Percentiles rank a stretch among this genome's conserved stretches.
Conservation (phyloP, 37 sponge, comb jelly and placozoan genomes). For the Chondrosia reniformis region DNA sequence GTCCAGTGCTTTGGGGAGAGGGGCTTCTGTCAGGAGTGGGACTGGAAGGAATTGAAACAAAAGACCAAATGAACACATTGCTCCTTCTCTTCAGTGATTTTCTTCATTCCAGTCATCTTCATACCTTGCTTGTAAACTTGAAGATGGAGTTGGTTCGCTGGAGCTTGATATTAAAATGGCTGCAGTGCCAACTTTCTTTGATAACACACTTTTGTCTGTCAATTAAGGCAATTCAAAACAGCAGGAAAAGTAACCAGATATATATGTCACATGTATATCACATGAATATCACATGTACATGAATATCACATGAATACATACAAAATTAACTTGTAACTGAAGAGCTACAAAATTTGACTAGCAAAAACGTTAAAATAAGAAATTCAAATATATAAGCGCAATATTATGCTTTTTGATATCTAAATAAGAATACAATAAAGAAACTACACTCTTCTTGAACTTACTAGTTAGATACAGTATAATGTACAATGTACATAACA, state of each 20-base stretch:
- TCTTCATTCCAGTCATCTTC: too few relatives aligned
- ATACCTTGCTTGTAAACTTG: conserved; percentile 14
- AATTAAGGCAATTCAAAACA: background rate
- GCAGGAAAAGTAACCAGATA: background rate
- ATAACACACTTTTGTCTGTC: background rate
- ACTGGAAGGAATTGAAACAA: too few relatives aligned
- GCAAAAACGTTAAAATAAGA: too few relatives aligned
- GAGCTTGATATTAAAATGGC: conserved; percentile 10
- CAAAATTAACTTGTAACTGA: too few relatives aligned
- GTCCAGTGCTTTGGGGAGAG: background rate
- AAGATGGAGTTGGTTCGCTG: background rate
- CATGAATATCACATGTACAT: too few relatives aligned
- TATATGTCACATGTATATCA: too few relatives aligned
- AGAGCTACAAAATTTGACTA: too few relatives aligned
- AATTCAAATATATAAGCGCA: background rate
- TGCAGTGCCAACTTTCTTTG: background rate
- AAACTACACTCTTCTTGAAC: background rate
- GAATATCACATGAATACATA: too few relatives aligned
- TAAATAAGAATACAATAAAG: background rate
- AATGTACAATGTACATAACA: background rate
- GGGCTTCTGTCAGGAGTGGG: conserved; percentile 18
- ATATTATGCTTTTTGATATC: background rate
- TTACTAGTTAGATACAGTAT: background rate
- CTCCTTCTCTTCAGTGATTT: too few relatives aligned
- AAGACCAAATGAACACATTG: too few relatives aligned